Evolutionary conservation across 1,140 invertebrate genomes (phyloP), one percentile per base, ranked within the genome.

Genomic region (Maconellicoccus hirsutus): DNA sequence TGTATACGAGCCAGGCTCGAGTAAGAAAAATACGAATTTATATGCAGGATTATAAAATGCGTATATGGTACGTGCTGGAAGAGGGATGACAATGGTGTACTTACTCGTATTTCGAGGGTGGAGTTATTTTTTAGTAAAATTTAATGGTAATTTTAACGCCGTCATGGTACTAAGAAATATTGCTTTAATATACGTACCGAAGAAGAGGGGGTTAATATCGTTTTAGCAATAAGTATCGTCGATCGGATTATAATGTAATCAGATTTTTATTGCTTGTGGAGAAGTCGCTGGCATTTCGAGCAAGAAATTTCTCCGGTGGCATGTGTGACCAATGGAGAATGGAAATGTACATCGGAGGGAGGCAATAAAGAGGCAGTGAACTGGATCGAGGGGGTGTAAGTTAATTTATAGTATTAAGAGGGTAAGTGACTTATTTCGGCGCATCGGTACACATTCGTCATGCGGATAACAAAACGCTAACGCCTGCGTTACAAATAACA

Each of bases 401-500:
- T 52, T 52, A 52, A 52, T 52, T 52, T 52, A 52, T 52, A 52
- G 42, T 19, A 52, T 52, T 52, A 52, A 52, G 42, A 52, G 42
- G 42, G 42, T 52, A 52, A 52, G 42, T 52, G 12, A 52, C 12
- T 52, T 52, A 52, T 52, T 33, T 52, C 42, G 42, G 16, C n/a
- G n/a, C 42, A 52, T 52, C 16, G 42, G 42, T 52, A 52, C n/a
- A 52, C 42, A 52, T 52, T 52, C 42, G 42, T 52, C 42, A 52
- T 52, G 42, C 42, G 42, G 42, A 52, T 52, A 52, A 52, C 42
- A 52, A 52, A 52, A 52, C 42, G 42, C 42, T 14, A 16, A 16
- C 42, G 42, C 10, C 10, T 52, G 42, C 42, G 29, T 33, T 52
- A 52, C 42, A 52, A 52, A 52, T 52, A 52, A 52, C 42, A 16